Conservation (phyloP, 2,113 vertebrate genomes). For the Bos taurus region DNA sequence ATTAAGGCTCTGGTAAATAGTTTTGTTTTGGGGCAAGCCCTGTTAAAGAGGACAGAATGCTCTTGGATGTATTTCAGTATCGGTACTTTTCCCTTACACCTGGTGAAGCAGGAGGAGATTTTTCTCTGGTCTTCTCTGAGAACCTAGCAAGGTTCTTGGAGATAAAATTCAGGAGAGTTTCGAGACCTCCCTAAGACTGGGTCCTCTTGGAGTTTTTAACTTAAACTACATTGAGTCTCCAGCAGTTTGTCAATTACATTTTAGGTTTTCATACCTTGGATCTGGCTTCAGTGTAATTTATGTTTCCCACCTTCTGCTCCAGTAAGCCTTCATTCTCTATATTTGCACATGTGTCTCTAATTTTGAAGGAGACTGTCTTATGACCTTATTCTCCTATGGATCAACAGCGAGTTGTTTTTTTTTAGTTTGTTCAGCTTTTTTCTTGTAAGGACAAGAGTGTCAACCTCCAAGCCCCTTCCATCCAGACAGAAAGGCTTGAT, state of each 20-base stretch:
- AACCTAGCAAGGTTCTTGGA: not conserved
- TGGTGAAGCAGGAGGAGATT: not conserved
- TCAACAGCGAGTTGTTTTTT: not conserved
- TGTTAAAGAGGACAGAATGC: not conserved
- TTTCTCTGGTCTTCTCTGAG: not conserved
- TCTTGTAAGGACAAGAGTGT: not conserved
- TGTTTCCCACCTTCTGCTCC: not conserved
- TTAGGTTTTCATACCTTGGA: not conserved
- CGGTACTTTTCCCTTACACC: not conserved
- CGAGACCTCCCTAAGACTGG: not conserved
- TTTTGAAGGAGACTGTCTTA: not conserved
- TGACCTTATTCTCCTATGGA: not conserved
- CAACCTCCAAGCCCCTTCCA: not conserved
- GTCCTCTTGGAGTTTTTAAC: not conserved
- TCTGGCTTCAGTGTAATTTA: not conserved
- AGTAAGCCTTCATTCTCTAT: not conserved
- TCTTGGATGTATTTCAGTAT: not conserved
- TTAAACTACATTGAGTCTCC: not conserved
- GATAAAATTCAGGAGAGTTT: not conserved
- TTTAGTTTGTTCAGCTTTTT: not conserved
- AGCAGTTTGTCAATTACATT: not conserved
- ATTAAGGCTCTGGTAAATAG: not conserved
- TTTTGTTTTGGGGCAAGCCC: not conserved
- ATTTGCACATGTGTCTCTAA: not conserved
- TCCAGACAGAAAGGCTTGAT: not conserved